Evolutionary conservation across 1,140 invertebrate species (phyloP), one percentile per base, ranked within the genome.

Genomic region (Heliconius eleuchia): DNA sequence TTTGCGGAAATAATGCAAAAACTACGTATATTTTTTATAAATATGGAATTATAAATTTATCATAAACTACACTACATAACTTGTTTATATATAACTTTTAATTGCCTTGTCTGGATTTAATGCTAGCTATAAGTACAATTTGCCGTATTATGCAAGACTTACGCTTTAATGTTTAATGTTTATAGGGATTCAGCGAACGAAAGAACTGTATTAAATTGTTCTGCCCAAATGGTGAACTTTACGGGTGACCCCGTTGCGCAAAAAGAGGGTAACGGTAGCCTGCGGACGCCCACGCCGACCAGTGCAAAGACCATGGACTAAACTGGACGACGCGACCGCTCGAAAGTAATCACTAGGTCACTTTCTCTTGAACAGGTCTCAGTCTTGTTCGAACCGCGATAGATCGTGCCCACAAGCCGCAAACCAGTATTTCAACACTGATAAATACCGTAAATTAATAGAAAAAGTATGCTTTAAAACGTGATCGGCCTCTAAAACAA

Each of bases 281-380:
- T 84, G 71, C 82, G 66, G 57, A 73, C 71, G 83, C 76, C 73
- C 80, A 81, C 81, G 81, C 23, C 73, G 77, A 81, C 80, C 81
- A 84, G 81, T 66, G 60, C 60, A 66, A 66, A 66, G 60, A 66
- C 60, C 60, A 66, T 66, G 60, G 60, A 27, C 19, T 83, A 85
- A 87, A 87, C 85, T 85, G 85, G 82, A 85, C 85, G 81, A 85
- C 18, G 30, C 71, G 76, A 77, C 73, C 81, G 80, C 89, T 91
- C 86, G 91, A 94, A 94, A 94, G 91, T 92, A 91, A 91, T 91
- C 84, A 86, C 83, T 84, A 83, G 84, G 87, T 87, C 91, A 94
- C 92, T 94, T 94, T 94, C 92, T 92, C 92, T 94, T 83, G 75
- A 87, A 91, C 86, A 88, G 87, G 88, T 90, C 87, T 88, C 86